Base-by-base conservation (phyloP, 2,888 invertebrate genomes). In the Leptinotarsa juncta region DNA sequence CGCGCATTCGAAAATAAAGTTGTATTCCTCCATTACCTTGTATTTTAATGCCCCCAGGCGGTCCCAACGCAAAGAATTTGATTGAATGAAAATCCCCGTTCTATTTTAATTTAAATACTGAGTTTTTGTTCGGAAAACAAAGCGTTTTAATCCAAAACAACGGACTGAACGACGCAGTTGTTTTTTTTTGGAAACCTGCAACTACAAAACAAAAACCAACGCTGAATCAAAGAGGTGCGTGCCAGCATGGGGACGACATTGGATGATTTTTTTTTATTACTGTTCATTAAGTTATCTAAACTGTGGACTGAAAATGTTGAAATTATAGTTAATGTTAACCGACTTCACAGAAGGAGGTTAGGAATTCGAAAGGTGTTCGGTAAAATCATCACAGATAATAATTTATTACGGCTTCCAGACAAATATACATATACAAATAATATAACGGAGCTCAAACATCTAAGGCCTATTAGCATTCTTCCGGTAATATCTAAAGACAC, bases 71-170 rank as follows among this genome's bases (percentile, higher is more conserved):
- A 53, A 73, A 73, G 75, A 75, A 71, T 75, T 77, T 72, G 73
- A 77, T 77, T 73, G 73, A 73, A 75, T 75, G 60, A 75, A 73
- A 75, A 73, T 66, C 75, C 71, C 66, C 69, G 72, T 78, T 71
- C 72, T 51, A 68, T 71, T 72, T 74, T 72, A 74, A 76, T 78
- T 73, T 73, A 67, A 77, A 77, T 75, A 72, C 69, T 32, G 62
- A 66, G 48, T 68, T 72, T 72, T 69, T 66, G 67, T 68, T 3
- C 18, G 4, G 26, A 32, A 16, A 67, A 65, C 51, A 67, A 70
- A 72, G 69, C 55, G 48, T 67, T 48, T 57, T 67, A 72, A 72
- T 67, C 50, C 60, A 20, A 69, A 69, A 32, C 69, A 55, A 50
- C 48, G 49, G 16, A 10, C 15, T 12, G 57, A 57, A 57, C 20